phyloP scores from a whole-genome alignment of 2,797 vertebrate species.

The Micrastur ruficollis region DNA sequence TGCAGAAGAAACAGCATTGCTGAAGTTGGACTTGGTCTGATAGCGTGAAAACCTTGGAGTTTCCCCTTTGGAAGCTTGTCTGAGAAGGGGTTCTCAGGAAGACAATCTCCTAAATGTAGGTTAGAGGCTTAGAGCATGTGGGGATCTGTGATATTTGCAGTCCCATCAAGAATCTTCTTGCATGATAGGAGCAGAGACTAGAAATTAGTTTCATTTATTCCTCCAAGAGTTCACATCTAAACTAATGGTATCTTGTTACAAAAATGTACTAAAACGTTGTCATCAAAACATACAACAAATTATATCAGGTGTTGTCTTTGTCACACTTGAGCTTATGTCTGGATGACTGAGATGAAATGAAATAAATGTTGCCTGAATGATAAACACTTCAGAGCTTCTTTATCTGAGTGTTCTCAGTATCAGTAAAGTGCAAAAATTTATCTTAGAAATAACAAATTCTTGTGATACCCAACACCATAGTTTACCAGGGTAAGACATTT shows the following conservation, averaged over 20 bases:
- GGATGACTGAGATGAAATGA: background rate
- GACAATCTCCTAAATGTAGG: background rate
- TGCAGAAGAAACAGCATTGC: background rate
- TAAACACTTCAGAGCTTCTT: background rate
- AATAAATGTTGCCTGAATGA: background rate
- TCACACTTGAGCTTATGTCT: background rate
- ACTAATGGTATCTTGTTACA: background rate
- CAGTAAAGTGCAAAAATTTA: background rate
- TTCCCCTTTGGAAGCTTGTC: background rate
- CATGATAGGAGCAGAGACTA: background rate
- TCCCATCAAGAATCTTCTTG: background rate
- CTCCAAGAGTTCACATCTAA: background rate
- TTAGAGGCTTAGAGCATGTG: background rate
- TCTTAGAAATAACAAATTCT: background rate
- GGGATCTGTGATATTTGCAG: background rate
- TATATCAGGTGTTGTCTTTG: background rate
- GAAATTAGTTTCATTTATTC: background rate
- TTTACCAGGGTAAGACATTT: background rate
- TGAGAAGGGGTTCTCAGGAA: background rate
- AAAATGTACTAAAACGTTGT: background rate
- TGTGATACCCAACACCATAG: background rate
- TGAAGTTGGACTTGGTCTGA: background rate
- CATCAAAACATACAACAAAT: background rate
- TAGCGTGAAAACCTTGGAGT: background rate
- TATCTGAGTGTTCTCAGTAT: background rate